Conservation (phyloP, 1,140 invertebrate genomes). For the Mya arenaria region DNA sequence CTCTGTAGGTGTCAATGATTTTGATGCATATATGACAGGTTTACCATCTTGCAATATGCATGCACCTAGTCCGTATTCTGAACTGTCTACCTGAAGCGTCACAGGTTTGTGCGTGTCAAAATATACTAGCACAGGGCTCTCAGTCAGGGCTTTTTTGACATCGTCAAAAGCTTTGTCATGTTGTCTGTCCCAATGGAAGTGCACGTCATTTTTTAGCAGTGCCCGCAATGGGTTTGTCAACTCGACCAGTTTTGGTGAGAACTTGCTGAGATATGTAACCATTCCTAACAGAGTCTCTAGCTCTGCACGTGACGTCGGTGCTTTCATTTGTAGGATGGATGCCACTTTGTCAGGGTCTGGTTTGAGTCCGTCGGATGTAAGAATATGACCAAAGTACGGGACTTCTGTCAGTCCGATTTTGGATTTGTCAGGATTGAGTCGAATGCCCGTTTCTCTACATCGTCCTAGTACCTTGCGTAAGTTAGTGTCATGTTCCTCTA, state of each 20-base stretch:
- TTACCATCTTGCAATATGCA: slow-evolving; percentile 80
- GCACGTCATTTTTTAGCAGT: too few relatives aligned
- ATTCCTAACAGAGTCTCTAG: slow-evolving; percentile 78
- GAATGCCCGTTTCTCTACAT: background rate
- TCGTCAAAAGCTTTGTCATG: slow-evolving; percentile 47
- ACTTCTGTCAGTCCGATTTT: slow-evolving; percentile 21
- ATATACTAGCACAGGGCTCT: slow-evolving; percentile 51
- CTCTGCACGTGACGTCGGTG: slow-evolving; percentile 73
- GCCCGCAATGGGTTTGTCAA: too few relatives aligned
- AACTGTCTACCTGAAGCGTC: slow-evolving; percentile 59
- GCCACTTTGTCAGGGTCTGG: slow-evolving; percentile 78
- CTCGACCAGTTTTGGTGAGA: too few relatives aligned
- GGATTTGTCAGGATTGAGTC: slow-evolving; percentile 17
- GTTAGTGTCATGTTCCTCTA: background rate
- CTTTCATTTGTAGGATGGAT: slow-evolving; percentile 76
- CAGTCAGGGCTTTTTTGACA: slow-evolving; percentile 57
- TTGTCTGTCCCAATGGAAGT: slow-evolving; percentile 24
- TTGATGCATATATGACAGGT: slow-evolving; percentile 80
- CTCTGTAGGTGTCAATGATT: slow-evolving; percentile 78
- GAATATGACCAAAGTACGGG: slow-evolving; percentile 17
- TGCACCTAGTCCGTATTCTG: slow-evolving; percentile 75
- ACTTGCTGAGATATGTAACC: slow-evolving; percentile 79
- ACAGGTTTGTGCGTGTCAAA: slow-evolving; percentile 54
- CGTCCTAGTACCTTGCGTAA: background rate
- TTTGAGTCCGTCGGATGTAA: slow-evolving; percentile 70